Conservation (phyloP, 1,140 invertebrate species). For the Drosophila pseudoobscura region DNA sequence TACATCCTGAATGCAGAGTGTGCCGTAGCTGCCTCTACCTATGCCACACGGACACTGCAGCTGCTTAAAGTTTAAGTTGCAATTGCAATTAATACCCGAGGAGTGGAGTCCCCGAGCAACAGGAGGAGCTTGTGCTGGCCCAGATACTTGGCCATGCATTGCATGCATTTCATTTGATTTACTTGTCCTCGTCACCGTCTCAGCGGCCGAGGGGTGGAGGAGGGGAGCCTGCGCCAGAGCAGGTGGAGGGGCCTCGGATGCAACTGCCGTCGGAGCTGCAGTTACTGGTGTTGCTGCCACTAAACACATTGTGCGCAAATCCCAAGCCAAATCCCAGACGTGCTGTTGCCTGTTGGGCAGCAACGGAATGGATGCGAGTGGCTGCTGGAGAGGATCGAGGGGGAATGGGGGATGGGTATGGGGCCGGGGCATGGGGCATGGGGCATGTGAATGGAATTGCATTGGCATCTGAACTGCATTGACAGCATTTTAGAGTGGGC, state of each 20-base stretch:
- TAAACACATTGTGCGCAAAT: slow-evolving; percentile 80
- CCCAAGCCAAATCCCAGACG: slow-evolving; percentile 67
- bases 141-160: slow-evolving; percentile 39
- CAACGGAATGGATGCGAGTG: slow-evolving; percentile 37
- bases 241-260: neutral
- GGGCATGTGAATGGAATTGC: slow-evolving; percentile 24
- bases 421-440: too few relatives aligned
- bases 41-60: too few relatives aligned
- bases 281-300: slow-evolving; percentile 45
- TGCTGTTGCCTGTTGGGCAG: slow-evolving; percentile 45
- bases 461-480: slow-evolving; percentile 70
- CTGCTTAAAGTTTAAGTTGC: slow-evolving; percentile 22
- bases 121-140: neutral
- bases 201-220: too few relatives aligned
- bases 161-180: slow-evolving; percentile 55
- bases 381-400: slow-evolving; percentile 10
- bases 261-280: neutral
- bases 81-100: slow-evolving; percentile 44
- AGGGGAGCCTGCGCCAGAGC: too few relatives aligned
- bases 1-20: neutral
- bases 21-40: neutral
- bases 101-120: slow-evolving; percentile 15
- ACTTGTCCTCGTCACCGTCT: slow-evolving; percentile 38
- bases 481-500: slow-evolving; percentile 70
- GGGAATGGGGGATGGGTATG: neutral